These are phyloP conservation scores for Saguinus midas DNA, from an alignment of 2,113 vertebrate species.

Conservation along the genomic window DNA sequence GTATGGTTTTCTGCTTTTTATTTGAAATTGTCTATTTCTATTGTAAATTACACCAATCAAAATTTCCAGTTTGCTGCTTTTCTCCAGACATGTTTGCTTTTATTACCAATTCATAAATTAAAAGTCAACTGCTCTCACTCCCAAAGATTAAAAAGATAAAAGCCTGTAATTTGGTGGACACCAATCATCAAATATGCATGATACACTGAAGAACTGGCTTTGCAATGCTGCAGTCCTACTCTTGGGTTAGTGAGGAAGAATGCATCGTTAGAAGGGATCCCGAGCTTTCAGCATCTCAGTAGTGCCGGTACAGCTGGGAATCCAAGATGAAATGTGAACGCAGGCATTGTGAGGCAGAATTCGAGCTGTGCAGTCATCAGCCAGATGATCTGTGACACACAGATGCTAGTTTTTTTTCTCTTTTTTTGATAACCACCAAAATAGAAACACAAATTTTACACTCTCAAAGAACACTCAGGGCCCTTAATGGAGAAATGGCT, in stretches of 20 bases:
- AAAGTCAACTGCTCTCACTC: not conserved
- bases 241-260: not conserved
- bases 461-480: not conserved
- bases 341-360: not conserved
- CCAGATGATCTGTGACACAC: not conserved
- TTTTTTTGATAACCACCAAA: not conserved
- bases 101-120: not conserved
- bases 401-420: not conserved
- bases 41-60: not conserved
- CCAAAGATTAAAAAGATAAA: not conserved
- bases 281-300: not conserved
- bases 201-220: not conserved
- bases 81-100: not conserved
- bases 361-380: not conserved
- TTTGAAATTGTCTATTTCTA: not conserved
- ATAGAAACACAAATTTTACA: not conserved
- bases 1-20: not conserved
- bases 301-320: not conserved
- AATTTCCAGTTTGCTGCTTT: not conserved
- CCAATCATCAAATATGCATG: not conserved
- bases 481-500: not conserved
- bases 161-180: not conserved
- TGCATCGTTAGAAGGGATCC: accelerated
- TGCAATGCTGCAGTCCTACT: not conserved
- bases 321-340: too few relatives aligned